Percentiles rank a stretch among this genome's conserved stretches.
Conservation (phyloP, 2,113 vertebrate genomes). For the Bolborhynchus lineola region DNA sequence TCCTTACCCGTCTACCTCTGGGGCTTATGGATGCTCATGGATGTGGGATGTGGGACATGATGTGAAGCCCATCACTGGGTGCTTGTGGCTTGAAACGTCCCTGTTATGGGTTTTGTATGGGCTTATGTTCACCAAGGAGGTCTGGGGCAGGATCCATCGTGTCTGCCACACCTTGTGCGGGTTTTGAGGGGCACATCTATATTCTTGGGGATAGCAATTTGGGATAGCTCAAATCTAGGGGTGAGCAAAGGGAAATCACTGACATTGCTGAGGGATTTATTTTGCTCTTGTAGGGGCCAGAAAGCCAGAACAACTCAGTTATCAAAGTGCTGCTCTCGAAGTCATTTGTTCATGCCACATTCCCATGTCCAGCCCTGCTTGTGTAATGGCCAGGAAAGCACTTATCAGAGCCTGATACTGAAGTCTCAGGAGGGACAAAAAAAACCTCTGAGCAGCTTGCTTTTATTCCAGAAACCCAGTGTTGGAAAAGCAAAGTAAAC, state of each 20-base stretch:
- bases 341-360: not conserved
- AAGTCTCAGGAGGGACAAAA: not conserved
- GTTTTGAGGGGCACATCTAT: not conserved
- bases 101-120: not conserved
- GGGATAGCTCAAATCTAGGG: not conserved
- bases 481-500: slow-evolving; percentile 10
- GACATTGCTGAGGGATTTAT: not conserved
- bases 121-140: accelerated
- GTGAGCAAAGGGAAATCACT: not conserved
- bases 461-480: slow-evolving; percentile 23
- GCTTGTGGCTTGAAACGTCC: not conserved
- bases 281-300: not conserved
- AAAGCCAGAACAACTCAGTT: slow-evolving; percentile 34
- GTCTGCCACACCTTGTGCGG: not conserved
- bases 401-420: slow-evolving; percentile 60
- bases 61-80: not conserved
- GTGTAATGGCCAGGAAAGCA: slow-evolving; percentile 16
- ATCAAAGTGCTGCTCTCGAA: not conserved
- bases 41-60: not conserved
- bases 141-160: not conserved
- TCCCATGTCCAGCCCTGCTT: slow-evolving; percentile 61
- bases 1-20: not conserved
- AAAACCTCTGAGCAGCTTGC: not conserved
- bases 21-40: not conserved
- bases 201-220: not conserved